These are phyloP conservation scores for Epirrhoe alternata DNA, from an alignment of 2,888 invertebrate species.

Conservation along the genomic window DNA sequence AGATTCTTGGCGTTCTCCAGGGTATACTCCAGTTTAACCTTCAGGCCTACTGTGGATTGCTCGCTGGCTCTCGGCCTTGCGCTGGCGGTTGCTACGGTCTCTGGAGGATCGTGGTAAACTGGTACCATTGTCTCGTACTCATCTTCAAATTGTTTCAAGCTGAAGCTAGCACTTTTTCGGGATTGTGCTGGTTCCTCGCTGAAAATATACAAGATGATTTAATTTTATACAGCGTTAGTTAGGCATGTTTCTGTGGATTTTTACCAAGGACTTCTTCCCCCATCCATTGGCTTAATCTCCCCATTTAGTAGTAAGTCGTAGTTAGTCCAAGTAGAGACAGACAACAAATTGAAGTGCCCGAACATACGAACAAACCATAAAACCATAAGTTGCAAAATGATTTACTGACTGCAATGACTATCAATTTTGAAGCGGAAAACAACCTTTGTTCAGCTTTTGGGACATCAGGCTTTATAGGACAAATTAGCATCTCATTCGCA, in stretches of 20 bases:
- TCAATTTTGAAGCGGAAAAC: no score
- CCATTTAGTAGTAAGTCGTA: no score
- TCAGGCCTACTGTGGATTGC: conserved; percentile 50
- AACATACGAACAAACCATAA: no score
- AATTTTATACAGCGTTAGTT: background rate
- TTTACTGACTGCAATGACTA: no score
- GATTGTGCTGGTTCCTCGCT: conserved; percentile 39
- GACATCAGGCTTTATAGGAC: background rate
- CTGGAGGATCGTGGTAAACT: conserved; percentile 25
- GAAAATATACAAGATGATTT: conserved; percentile 20
- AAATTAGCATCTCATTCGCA: background rate
- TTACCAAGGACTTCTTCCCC: no score
- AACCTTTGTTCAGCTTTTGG: background rate
- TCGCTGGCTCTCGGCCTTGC: conserved; percentile 25
- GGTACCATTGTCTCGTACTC: conserved; percentile 45
- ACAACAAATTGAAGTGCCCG: no score
- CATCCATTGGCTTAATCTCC: no score
- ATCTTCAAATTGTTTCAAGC: conserved; percentile 45
- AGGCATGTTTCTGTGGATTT: no score
- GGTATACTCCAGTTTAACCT: conserved; percentile 57
- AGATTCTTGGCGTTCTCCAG: conserved; percentile 59
- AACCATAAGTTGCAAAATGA: no score
- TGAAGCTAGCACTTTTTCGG: conserved; percentile 40
- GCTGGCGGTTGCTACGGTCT: conserved; percentile 15
- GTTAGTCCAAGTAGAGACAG: no score